Evolutionary conservation across 2,113 vertebrate genomes (phyloP), one percentile per base, ranked within the genome.

Genomic region (Chitala chitala): DNA sequence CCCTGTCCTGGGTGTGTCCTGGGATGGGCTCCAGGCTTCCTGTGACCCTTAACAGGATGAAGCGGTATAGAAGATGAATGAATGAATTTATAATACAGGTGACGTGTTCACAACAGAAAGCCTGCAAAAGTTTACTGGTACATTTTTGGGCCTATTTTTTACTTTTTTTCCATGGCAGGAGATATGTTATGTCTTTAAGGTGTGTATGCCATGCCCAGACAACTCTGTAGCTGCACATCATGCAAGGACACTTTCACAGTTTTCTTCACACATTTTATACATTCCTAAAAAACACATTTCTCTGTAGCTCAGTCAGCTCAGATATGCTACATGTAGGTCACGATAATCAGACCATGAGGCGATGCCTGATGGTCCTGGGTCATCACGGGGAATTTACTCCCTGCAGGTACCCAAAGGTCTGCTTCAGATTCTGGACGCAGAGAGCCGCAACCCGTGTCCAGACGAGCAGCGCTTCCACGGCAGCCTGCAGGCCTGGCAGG

Each of bases 351-450:
- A 22, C 59, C 9, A 12, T 66, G 64, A 66, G 38, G 24, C 13
- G 17, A 13, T 22, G 15, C 42, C 29, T 24, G 46, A 5, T 24
- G 15, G 15, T 46, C 42, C 64, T 26, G 20, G 12, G 24, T 3
- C 33, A 68, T 48, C 8, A 20, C 31, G 8, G 59, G 59, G 6
- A 22, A 24, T 66, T 9, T 17, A 17, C 40, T 42, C 55, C 48
- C 24, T 86, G 69, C 88, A 98, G 95, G 94, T 90, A 78, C 96
- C 96, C 17, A 92, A 92, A 71, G 96, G 96, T 17, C 89, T 98
- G 85, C 86, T 98, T 76, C 92, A 89, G 40, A 72, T 95, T 76
- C 79, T 98, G 78, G 94, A 98, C 81, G 95, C 97, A 84, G 95
- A 98, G 90, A 96, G 93, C 76, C 92, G 94, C 9, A 88, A 85